A percentile compares a stretch with the other conserved stretches of the same genome.
Conservation (phyloP, 2,113 vertebrate genomes). For the Odobenus rosmarus region DNA sequence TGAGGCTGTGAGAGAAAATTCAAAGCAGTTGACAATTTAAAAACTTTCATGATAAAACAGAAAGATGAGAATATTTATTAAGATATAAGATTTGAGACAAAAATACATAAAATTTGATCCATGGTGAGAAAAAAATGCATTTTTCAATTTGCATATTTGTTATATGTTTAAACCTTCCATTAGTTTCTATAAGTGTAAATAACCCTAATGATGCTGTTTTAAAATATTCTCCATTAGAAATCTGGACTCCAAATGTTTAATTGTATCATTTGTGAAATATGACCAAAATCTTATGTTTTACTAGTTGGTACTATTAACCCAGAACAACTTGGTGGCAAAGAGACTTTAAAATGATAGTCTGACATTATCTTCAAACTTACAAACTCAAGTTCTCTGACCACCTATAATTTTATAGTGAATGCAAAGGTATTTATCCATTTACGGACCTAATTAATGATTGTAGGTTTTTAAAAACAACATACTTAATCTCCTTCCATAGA, state of each 20-base stretch:
- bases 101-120: neutral
- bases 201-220: neutral
- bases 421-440: neutral
- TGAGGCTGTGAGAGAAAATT: slow-evolving; percentile 10
- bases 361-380: neutral
- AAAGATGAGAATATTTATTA: neutral
- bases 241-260: neutral
- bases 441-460: neutral
- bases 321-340: neutral
- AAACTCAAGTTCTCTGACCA: neutral
- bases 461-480: neutral
- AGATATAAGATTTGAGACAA: neutral
- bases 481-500: neutral
- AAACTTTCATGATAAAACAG: neutral
- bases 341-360: neutral
- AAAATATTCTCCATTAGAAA: neutral
- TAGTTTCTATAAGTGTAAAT: neutral
- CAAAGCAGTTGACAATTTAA: neutral
- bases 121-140: neutral
- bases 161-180: neutral
- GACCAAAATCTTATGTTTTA: neutral
- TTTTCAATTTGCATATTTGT: neutral
- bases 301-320: neutral
- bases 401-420: neutral
- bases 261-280: neutral